Evolutionary conservation across 2,888 invertebrate genomes (phyloP).

Genomic region (Rhaphigaster nebulosa): DNA sequence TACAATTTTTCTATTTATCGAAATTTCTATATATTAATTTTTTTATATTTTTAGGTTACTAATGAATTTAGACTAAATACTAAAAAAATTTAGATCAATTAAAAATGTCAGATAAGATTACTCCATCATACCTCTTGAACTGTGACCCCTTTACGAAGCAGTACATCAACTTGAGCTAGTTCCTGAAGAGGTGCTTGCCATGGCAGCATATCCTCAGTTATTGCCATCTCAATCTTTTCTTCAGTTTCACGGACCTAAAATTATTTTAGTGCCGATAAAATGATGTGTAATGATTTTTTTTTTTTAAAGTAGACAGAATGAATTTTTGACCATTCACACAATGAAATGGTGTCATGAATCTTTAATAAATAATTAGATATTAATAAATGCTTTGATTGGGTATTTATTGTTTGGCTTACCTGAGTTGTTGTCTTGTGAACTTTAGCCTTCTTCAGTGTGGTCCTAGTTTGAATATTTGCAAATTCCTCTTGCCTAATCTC

Average conservation of each 20-base stretch:
- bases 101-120: conserved; percentile 66
- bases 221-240: conserved; percentile 80
- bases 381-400: neutral
- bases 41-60: neutral
- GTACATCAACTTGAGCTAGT: conserved; percentile 84
- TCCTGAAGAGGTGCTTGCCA: conserved; percentile 85
- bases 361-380: neutral
- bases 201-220: conserved; percentile 84
- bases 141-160: conserved; percentile 82
- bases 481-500: conserved; percentile 66
- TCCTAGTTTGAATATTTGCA: conserved; percentile 67
- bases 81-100: neutral
- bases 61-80: neutral
- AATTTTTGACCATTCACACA: neutral
- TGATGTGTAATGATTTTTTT: neutral
- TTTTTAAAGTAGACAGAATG: neutral
- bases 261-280: neutral
- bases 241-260: conserved; percentile 73
- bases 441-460: conserved; percentile 61
- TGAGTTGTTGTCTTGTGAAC: conserved; percentile 58
- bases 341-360: neutral
- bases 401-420: conserved; percentile 58
- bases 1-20: no score
- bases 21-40: neutral
- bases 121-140: conserved; percentile 75